Percentiles rank a stretch among this genome's conserved stretches.
Conservation (phyloP, 2,113 vertebrate genomes). For the Pollimyrus isidori region DNA sequence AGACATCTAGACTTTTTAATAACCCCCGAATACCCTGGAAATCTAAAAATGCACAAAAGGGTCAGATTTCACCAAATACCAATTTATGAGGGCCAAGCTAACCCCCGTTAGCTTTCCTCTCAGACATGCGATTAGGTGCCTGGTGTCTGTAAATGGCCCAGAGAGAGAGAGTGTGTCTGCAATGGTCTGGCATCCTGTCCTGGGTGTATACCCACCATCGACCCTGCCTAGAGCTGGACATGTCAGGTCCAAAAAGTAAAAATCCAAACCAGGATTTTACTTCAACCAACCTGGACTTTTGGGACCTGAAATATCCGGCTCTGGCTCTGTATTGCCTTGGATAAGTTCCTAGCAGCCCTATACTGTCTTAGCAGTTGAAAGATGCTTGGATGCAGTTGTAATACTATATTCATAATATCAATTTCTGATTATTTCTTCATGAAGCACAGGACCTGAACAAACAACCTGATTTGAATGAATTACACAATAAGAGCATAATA, state of each 20-base stretch:
- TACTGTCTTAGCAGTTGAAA: not conserved
- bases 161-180: not conserved
- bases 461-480: not conserved
- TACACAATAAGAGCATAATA: not conserved
- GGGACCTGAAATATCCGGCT: too few species aligned
- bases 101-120: too few species aligned
- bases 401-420: not conserved
- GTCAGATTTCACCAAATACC: too few species aligned
- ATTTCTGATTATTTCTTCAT: not conserved
- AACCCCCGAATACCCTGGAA: too few species aligned
- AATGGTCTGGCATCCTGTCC: not conserved
- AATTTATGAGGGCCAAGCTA: too few species aligned
- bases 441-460: not conserved
- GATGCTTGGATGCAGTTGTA: not conserved
- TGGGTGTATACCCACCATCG: not conserved
- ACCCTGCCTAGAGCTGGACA: not conserved
- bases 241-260: too few species aligned
- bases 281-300: too few species aligned
- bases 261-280: too few species aligned
- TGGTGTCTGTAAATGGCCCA: too few species aligned
- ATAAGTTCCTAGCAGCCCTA: not conserved
- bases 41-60: too few species aligned
- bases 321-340: not conserved
- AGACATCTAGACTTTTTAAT: too few species aligned
- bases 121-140: too few species aligned